Percentiles rank a stretch among this genome's conserved stretches.
Evolutionary conservation across 2,797 vertebrate genomes (phyloP).

Genomic region (Manis pentadactyla): DNA sequence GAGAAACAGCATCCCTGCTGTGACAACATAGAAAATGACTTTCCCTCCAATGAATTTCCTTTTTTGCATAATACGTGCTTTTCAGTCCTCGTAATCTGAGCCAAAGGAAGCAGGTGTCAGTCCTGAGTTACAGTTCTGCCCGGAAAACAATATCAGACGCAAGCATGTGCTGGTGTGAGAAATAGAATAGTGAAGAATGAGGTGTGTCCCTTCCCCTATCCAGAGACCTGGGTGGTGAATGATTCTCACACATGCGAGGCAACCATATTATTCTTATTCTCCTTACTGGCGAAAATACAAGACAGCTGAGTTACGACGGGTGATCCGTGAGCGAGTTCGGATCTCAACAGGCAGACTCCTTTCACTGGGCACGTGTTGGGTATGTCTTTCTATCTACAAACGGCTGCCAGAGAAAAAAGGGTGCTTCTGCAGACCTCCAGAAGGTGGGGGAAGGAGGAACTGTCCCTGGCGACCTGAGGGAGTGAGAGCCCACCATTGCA

Average conservation of each 20-base stretch:
- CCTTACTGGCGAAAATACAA: too few species aligned
- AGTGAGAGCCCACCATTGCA: too few species aligned
- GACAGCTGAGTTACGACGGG: background rate
- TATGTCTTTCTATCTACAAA: too few species aligned
- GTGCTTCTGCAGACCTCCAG: background rate
- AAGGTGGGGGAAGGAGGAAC: too few species aligned
- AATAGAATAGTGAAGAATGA: background rate
- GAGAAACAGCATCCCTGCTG: background rate
- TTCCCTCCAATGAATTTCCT: conserved; percentile 52
- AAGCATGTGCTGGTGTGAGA: background rate
- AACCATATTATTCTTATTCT: accelerated
- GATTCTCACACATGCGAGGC: too few species aligned
- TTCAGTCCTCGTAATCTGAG: background rate
- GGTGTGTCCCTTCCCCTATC: background rate
- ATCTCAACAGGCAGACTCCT: too few species aligned
- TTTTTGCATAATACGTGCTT: background rate
- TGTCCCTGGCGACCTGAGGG: accelerated
- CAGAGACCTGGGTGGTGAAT: too few species aligned
- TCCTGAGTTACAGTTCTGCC: background rate
- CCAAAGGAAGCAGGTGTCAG: background rate
- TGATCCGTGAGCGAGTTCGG: accelerated
- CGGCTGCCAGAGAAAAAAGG: background rate
- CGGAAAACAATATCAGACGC: background rate
- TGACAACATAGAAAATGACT: background rate
- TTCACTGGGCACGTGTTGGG: background rate